Percentiles rank a stretch among this genome's conserved stretches.
These are phyloP conservation scores for Agrochola litura DNA, from an alignment of 2,888 invertebrate species.

Conservation along the genomic window DNA sequence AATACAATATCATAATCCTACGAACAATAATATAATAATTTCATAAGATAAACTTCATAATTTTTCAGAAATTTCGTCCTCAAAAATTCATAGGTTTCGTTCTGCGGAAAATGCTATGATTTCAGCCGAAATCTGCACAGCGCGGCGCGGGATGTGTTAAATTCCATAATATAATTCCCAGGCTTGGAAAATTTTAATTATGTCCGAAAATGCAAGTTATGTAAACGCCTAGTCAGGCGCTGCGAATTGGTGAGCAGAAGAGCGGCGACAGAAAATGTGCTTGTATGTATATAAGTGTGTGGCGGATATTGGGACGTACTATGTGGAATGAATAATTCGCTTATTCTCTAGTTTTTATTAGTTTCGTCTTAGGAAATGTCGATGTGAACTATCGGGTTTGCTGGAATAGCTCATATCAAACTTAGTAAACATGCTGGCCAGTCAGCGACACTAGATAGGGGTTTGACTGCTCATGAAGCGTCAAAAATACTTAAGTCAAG, in stretches of 20 bases:
- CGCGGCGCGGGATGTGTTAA: conserved; percentile 65
- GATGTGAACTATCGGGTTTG: background rate
- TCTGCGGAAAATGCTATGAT: conserved; percentile 56
- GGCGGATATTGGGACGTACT: background rate
- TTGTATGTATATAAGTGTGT: conserved; percentile 19
- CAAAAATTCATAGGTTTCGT: conserved; percentile 53
- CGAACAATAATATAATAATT: background rate
- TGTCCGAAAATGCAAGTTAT: conserved; percentile 77
- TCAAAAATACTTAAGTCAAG: too few relatives aligned
- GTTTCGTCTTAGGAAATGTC: background rate
- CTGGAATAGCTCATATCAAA: background rate
- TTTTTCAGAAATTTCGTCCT: conserved; percentile 38
- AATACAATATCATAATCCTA: background rate
- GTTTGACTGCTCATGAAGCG: background rate
- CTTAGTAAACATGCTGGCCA: background rate
- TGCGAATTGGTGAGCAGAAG: conserved; percentile 56
- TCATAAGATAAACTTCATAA: background rate
- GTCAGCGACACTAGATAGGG: background rate
- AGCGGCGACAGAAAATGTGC: conserved; percentile 43
- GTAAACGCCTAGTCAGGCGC: conserved; percentile 72
- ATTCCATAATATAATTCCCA: conserved; percentile 76
- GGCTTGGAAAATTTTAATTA: conserved; percentile 78
- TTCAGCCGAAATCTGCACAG: conserved; percentile 55
- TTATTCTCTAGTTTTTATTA: background rate
- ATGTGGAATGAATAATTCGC: background rate